phyloP scores from a whole-genome alignment of 2,113 vertebrate species.

The Corythoichthys intestinalis region DNA sequence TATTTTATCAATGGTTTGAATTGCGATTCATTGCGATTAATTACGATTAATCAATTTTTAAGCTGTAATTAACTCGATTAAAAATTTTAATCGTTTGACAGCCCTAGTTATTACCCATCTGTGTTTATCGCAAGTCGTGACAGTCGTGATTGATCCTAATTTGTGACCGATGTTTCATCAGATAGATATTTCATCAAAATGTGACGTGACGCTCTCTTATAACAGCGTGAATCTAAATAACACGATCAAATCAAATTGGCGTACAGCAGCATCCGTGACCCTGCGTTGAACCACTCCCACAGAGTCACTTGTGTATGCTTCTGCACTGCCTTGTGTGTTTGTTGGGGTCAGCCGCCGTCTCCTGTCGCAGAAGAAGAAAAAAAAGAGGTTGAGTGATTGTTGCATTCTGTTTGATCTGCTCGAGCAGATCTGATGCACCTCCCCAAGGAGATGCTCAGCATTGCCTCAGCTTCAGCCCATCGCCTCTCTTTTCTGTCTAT shows the following conservation, averaged over 20 bases:
- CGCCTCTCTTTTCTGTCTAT: slow-evolving; percentile 4
- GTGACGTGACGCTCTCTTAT: neutral
- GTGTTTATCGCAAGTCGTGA: too few relatives aligned
- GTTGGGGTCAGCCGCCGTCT: slow-evolving; percentile 26
- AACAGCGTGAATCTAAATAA: neutral
- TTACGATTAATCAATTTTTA: too few relatives aligned
- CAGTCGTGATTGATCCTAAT: too few relatives aligned
- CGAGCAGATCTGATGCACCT: slow-evolving; percentile 26
- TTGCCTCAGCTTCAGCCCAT: slow-evolving; percentile 24
- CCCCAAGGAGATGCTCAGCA: slow-evolving; percentile 36
- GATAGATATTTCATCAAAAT: neutral
- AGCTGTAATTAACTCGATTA: too few relatives aligned
- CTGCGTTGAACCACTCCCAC: slow-evolving; percentile 30
- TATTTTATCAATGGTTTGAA: too few relatives aligned
- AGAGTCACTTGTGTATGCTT: slow-evolving; percentile 5
- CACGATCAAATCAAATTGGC: slow-evolving; percentile 19
- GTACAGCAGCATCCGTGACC: slow-evolving; percentile 26
- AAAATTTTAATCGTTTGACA: too few relatives aligned
- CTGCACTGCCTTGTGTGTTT: slow-evolving; percentile 7
- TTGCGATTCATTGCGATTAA: too few relatives aligned
- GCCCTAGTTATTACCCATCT: too few relatives aligned
- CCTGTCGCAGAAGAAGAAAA: slow-evolving; percentile 17
- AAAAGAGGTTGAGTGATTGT: slow-evolving; percentile 33
- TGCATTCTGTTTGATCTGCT: slow-evolving; percentile 33
- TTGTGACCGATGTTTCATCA: neutral